Percentiles rank a stretch among this genome's conserved stretches.
Conservation (phyloP, 2,888 invertebrate species). For the Mesoligia furuncula region DNA sequence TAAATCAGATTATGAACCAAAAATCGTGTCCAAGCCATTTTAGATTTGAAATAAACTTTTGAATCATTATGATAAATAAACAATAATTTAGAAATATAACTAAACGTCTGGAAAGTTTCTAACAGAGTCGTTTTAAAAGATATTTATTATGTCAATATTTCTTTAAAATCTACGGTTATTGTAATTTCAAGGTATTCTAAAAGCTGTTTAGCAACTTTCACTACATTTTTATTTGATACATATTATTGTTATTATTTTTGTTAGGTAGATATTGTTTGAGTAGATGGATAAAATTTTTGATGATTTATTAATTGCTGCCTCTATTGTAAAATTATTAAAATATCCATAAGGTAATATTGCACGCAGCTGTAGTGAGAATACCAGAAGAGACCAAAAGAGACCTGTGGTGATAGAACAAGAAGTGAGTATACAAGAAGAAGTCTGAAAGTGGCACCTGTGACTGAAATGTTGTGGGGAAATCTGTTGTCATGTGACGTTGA, state of each 20-base stretch:
- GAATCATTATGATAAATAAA: conserved; percentile 24
- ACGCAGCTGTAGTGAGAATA: too few relatives aligned
- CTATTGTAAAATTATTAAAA: not conserved
- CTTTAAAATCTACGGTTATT: conserved; percentile 46
- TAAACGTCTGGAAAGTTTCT: conserved; percentile 52
- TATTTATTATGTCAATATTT: conserved; percentile 45
- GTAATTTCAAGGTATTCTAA: conserved; percentile 30
- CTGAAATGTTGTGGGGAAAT: too few relatives aligned
- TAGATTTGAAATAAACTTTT: conserved; percentile 19
- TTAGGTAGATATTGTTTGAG: not conserved
- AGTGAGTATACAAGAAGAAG: too few relatives aligned
- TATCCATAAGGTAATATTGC: too few relatives aligned
- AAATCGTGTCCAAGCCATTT: conserved; percentile 17
- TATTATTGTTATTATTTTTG: too few relatives aligned
- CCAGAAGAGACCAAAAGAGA: too few relatives aligned
- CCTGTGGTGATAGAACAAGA: too few relatives aligned
- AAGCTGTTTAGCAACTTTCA: conserved; percentile 36
- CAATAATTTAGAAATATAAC: conserved; percentile 33
- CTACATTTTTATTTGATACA: conserved; percentile 11
- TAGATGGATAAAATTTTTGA: not conserved
- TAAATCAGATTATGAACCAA: conserved; percentile 26
- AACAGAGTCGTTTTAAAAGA: conserved; percentile 33
- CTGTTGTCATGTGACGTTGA: too few relatives aligned
- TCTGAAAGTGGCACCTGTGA: too few relatives aligned
- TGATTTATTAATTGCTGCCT: conserved; percentile 3